Base-by-base conservation (phyloP, 2,113 vertebrate genomes). In the Acanthisitta chloris region DNA sequence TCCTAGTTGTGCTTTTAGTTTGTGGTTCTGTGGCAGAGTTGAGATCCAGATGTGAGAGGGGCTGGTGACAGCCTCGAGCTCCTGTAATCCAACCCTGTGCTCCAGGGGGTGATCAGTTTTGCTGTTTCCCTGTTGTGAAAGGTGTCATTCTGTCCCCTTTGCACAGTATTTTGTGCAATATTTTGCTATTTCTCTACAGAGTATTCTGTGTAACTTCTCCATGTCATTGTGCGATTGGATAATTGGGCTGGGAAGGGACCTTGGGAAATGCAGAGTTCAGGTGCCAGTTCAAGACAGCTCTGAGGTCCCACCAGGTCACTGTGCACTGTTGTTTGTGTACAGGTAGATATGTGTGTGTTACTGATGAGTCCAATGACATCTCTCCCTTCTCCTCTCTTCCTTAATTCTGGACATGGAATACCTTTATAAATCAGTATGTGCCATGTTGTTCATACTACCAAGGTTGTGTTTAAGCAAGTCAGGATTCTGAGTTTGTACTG, bases 141-240 rank as follows among this genome's bases (percentile, higher is more conserved):
- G 8, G 9, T 20, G 9, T 52, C 36, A 9, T 62, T 73, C 16
- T 73, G 29, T 69, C 29, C 11, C 79, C 31, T 19, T 46, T 49
- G 38, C 21, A 20, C 15, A 17, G 0, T 14, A 12, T 34, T 82
- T 54, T 33, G 8, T 76, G 15, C 31, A 51, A 1, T 24, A 23
- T 38, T 89, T 77, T 81, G 42, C 31, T 42, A 0, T 43, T 4
- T 80, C 16, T 62, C 14, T 6, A 4, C 8, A 0, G 42, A 20
- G 0, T 21, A 73, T 57, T 54, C 61, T 16, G 17, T 61, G 10
- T 38, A 23, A 11, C 31, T 83, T 72, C 34, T 51, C 31, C 4
- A 4, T 48, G 3, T 31, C 14, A 2, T 24, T 17, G 36, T 26
- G 18, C 14, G 10, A 17, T 10, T 0, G 3, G 33, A 8, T 71